Evolutionary conservation across 2,888 invertebrate species (phyloP), one percentile per base, ranked within the genome.

Genomic region (Lepeophtheirus nordmannii): DNA sequence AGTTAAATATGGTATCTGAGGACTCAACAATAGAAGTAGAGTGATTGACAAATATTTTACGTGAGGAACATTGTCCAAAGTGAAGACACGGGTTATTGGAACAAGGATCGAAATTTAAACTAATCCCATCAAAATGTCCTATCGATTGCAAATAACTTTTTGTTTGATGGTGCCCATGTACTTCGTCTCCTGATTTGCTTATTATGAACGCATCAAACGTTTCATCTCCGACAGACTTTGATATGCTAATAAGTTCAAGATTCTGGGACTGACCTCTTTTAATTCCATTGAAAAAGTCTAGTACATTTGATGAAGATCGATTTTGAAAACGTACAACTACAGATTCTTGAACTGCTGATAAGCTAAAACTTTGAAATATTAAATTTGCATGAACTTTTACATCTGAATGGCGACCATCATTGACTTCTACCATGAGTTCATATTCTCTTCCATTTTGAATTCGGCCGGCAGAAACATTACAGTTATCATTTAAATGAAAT

Each of bases 351-450:
- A 63, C 46, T 23, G 63, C 63, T 11, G 20, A 56, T 17, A 17
- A 20, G 3, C 56, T 63, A 38, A 63, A 63, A 23, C 56, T 46
- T 22, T 46, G 46, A 56, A 63, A 63, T 12, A 46, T 63, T 9
- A 63, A 38, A 20, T 56, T 63, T 11, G 63, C 56, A 22, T 56
- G n/a, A 20, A 63, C 63, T 63, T 63, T 46, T 12, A 53, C 63
- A 63, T 63, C 56, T 20, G 46, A 10, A 30, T 63, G 63, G 20
- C 30, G n/a, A 0, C 94, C 93, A 76, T 96, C 96, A 74, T 87
- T 90, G 1, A 92, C 92, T 10, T 85, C 82, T 0, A 93, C 83
- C 39, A 84, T 85, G 71, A 93, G 80, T 0, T 86, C 71, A 69
- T 76, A 76, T 20, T 72, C 69, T 56, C 70, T 67, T n/a, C 70